Conservation (phyloP, 2,888 invertebrate species). For the Polyommatus icarus region DNA sequence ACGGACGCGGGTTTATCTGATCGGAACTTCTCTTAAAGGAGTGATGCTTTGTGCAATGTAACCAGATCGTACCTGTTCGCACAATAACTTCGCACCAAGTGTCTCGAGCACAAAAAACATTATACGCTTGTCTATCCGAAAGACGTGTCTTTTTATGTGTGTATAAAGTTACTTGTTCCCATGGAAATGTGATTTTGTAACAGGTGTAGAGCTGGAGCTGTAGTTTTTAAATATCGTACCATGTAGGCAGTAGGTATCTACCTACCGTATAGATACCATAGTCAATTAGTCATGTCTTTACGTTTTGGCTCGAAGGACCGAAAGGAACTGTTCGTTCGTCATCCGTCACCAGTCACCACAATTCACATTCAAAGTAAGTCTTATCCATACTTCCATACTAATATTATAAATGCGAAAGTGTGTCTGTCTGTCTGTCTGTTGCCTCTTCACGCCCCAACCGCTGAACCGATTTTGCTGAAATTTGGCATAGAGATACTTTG, state of each 20-base stretch:
- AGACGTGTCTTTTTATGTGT: conserved; percentile 18
- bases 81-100: conserved; percentile 62
- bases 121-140: conserved; percentile 10
- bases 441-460: too few relatives aligned
- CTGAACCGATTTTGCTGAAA: too few relatives aligned
- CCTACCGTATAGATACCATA: too few relatives aligned
- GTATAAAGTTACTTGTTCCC: conserved; percentile 16
- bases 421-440: too few relatives aligned
- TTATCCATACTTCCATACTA: too few relatives aligned
- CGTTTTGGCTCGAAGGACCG: not conserved
- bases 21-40: conserved; percentile 77
- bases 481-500: too few relatives aligned
- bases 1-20: conserved; percentile 73
- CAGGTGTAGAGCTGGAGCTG: not conserved
- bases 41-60: conserved; percentile 70
- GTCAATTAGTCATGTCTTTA: too few relatives aligned
- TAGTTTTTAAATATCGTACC: not conserved
- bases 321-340: not conserved
- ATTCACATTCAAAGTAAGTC: too few relatives aligned
- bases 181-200: not conserved
- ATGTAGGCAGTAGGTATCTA: not conserved
- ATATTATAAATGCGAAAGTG: too few relatives aligned
- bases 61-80: conserved; percentile 74
- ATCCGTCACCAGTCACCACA: too few relatives aligned
- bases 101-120: conserved; percentile 48